Evolutionary conservation across 2,888 invertebrate genomes (phyloP).

Genomic region (Cryptophagus acutangulus): DNA sequence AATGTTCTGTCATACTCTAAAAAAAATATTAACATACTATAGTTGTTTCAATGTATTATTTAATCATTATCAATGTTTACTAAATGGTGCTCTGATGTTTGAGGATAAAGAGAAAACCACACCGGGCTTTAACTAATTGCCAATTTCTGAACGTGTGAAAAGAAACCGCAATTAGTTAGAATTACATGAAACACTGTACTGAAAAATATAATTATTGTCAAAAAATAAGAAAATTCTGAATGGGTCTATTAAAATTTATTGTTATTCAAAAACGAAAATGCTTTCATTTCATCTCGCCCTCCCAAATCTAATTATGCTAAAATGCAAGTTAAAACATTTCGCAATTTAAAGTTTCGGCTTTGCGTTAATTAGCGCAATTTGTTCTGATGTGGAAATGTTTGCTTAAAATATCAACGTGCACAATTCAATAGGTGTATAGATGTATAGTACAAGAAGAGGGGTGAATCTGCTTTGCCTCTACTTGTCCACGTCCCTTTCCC

Average conservation of each 20-base stretch:
- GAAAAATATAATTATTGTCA: constrained; percentile 31
- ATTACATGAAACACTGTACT: constrained; percentile 31
- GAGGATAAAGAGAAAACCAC: constrained; percentile 22
- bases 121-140: constrained; percentile 25
- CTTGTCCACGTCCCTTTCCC: background rate
- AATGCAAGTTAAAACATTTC: too few relatives aligned
- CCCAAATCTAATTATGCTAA: too few relatives aligned
- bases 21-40: constrained; percentile 14
- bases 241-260: constrained; percentile 38
- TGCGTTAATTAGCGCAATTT: too few relatives aligned
- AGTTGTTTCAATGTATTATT: constrained; percentile 28
- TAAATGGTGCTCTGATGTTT: constrained; percentile 14
- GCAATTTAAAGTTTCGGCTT: too few relatives aligned
- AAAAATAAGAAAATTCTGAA: constrained; percentile 33
- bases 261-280: constrained; percentile 32
- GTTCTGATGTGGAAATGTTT: too few relatives aligned
- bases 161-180: too few relatives aligned
- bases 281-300: too few relatives aligned
- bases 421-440: too few relatives aligned
- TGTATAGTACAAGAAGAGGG: too few relatives aligned
- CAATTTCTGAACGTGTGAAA: constrained; percentile 12
- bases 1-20: constrained; percentile 3
- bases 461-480: too few relatives aligned
- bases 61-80: constrained; percentile 13
- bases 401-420: too few relatives aligned